Percentiles rank a stretch among this genome's conserved stretches.
Evolutionary conservation across 2,888 invertebrate species (phyloP).

Genomic region (Eurytoma californica): DNA sequence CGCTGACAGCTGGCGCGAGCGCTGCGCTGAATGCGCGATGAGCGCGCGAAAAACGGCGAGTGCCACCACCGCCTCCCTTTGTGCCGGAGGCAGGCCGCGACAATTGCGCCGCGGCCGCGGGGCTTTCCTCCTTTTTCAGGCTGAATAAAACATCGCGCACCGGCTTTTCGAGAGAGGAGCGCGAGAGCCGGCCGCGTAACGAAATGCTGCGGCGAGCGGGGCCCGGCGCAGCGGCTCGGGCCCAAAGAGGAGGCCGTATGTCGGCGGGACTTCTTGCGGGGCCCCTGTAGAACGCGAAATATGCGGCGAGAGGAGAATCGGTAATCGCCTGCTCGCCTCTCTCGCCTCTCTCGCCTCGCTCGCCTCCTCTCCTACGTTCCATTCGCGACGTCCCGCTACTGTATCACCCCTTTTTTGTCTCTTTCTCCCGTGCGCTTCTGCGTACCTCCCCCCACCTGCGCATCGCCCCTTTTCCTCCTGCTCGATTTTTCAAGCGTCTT

Average conservation of each 20-base stretch:
- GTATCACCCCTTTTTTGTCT: slow-evolving; percentile 32
- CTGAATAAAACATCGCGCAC: neutral
- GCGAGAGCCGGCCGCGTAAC: neutral
- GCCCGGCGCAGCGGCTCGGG: neutral
- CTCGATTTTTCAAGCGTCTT: slow-evolving; percentile 30
- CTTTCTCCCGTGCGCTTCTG: neutral
- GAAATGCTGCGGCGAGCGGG: neutral
- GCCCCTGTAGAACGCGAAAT: slow-evolving; percentile 51
- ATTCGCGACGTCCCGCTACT: slow-evolving; percentile 43
- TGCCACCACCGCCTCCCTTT: slow-evolving; percentile 14
- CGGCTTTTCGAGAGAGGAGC: neutral
- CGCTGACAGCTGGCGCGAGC: slow-evolving; percentile 75
- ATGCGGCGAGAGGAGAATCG: slow-evolving; percentile 53
- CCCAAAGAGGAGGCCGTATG: neutral
- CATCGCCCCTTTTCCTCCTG: slow-evolving; percentile 28
- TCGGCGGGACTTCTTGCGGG: neutral
- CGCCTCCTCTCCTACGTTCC: slow-evolving; percentile 9
- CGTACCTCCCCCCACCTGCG: neutral
- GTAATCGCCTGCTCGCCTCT: slow-evolving; percentile 35
- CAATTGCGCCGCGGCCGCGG: too few species aligned
- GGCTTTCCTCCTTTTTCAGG: neutral
- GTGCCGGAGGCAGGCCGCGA: neutral
- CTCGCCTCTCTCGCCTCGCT: neutral
- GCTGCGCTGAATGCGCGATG: slow-evolving; percentile 73
- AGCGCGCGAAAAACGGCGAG: slow-evolving; percentile 64